These are phyloP conservation scores for Spicauda simplicius DNA, from an alignment of 2,888 invertebrate species.

Conservation along the genomic window DNA sequence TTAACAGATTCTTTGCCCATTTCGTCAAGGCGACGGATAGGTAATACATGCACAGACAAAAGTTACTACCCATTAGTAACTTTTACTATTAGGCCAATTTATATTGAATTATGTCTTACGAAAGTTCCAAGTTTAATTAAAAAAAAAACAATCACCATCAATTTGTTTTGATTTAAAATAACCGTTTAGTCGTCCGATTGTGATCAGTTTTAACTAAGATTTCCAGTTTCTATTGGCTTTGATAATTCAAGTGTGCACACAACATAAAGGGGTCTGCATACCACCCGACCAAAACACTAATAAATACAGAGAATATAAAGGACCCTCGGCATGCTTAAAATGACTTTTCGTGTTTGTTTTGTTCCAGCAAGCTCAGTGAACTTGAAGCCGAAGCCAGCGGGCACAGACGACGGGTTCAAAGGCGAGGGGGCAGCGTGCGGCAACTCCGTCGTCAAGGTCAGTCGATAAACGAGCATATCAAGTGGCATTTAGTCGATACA, in stretches of 20 bases:
- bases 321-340: too few species aligned
- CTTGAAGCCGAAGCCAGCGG: conserved; percentile 84
- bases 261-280: too few species aligned
- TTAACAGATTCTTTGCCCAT: background rate
- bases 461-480: conserved; percentile 41
- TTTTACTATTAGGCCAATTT: background rate
- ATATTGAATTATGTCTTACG: too few species aligned
- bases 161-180: too few species aligned
- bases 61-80: too few species aligned
- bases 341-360: conserved; percentile 12
- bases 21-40: background rate
- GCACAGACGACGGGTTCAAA: conserved; percentile 89
- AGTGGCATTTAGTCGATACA: background rate
- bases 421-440: conserved; percentile 89
- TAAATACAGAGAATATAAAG: background rate
- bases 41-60: background rate
- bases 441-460: conserved; percentile 74
- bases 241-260: too few species aligned
- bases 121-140: too few species aligned
- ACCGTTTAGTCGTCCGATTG: too few species aligned
- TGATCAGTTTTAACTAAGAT: too few species aligned
- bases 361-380: conserved; percentile 66
- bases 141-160: too few species aligned
- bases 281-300: too few species aligned
- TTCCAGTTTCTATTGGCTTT: too few species aligned